Base-by-base conservation (phyloP, 2,888 invertebrate genomes). In the Stenchaetothrips biformis region DNA sequence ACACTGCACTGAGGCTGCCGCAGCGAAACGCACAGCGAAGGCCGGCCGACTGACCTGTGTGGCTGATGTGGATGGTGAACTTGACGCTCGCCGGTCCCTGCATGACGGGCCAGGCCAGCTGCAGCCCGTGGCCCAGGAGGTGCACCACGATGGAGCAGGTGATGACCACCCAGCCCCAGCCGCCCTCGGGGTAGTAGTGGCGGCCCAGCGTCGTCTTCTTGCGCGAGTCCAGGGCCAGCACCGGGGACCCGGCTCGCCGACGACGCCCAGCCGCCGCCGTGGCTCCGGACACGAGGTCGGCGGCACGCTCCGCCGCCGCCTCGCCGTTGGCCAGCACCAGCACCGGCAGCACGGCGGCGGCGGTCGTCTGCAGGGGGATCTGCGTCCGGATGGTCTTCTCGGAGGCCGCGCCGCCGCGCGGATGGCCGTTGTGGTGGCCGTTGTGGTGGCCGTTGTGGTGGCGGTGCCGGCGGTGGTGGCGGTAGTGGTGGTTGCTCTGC, bases 151-250 rank as follows among this genome's bases (percentile, higher is more conserved):
- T 89, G 25, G 92, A 93, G 37, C 92, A 93, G 25, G 90, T 88
- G 0, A 93, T 89, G 80, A 95, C 91, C 79, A 93, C 91, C 94
- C 94, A 95, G 13, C 95, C 95, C 94, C 94, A 94, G 0, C 94
- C 94, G 8, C 94, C 94, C 87, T 94, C 95, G 48, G 94, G 94
- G 87, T 94, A 94, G 87, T 94, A 94, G 85, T 94, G 93, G 84
- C 93, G 92, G 83, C 92, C 85, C 82, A 88, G 86, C 81, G 88
- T 88, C 67, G 67, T 74, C 67, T 74, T 74, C 67, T 74, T 74
- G 67, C 67, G 67, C 25, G 67, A 74, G 67, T 74, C 67, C 9
- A 74, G 67, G 67, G 67, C 67, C 21, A 74, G 67, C 67, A 74
- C 67, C 9, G 67, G 67, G 9, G 67, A 74, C 8, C 67, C 21